Evolutionary conservation across 1,140 invertebrate genomes (phyloP), one percentile per base, ranked within the genome.

Genomic region (Wasmannia auropunctata): DNA sequence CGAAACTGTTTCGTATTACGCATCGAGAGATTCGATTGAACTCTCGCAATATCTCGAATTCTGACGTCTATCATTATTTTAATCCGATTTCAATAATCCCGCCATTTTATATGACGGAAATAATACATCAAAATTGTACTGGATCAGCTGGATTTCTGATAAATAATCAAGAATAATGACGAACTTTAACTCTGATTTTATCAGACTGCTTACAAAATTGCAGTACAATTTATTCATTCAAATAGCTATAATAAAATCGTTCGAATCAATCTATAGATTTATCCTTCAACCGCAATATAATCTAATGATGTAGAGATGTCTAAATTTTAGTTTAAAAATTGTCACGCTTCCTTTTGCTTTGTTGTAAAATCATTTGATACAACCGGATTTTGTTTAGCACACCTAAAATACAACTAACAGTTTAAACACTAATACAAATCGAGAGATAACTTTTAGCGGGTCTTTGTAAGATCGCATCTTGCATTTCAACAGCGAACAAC

Each of bases 401-500:
- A 25, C 4, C 40, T 43, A 46, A 69, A 70, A 16, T 74, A 72
- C 19, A 58, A 70, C 3, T 43, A 56, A 58, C 67, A 58, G 54
- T 58, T 83, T n/a, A 69, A 65, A 65, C 62, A 40, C 5, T 65
- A 65, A 43, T 34, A 74, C n/a, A 74, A 83, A 83, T 83, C 46
- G 37, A 83, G 67, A 83, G 79, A 46, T 83, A 83, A 54, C 79
- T 83, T 83, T 83, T 83, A 83, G 40, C 51, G 28, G 16, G 79
- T 65, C 79, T 83, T 74, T 40, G 67, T 74, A 83, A 83, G 46
- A 83, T 83, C 40, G 37, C 51, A 58, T 81, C 65, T 81, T 72
- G 72, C 65, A 72, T 83, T 74, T 83, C 79, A 60, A 83, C 67
- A 19, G 67, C 51, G 79, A 83, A 83, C 79, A 83, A 83, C 79